phyloP scores from a whole-genome alignment of 1,140 invertebrate genomes.

The Trachymyrmex cornetzi region DNA sequence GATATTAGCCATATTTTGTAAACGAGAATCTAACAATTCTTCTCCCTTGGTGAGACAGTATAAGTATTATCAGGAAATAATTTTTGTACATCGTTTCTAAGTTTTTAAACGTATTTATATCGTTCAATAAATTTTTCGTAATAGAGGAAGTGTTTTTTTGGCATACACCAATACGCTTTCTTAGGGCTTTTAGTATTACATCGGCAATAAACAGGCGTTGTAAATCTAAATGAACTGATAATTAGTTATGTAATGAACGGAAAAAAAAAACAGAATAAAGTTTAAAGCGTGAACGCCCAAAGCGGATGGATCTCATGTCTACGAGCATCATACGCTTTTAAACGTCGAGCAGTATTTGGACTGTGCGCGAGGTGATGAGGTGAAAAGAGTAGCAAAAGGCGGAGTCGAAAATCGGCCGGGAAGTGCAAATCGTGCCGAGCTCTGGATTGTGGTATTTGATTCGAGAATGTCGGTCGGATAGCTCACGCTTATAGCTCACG shows the following conservation, averaged over 20 bases:
- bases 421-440: no score
- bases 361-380: no score
- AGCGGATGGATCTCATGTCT: no score
- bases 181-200: conserved; percentile 36
- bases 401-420: no score
- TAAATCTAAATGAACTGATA: no score
- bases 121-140: neutral
- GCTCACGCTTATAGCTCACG: neutral
- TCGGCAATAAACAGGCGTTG: conserved; percentile 12
- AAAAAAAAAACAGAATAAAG: no score
- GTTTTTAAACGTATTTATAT: conserved; percentile 71
- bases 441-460: neutral
- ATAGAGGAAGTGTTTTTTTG: conserved; percentile 49
- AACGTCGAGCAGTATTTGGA: no score
- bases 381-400: no score
- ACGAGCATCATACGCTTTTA: no score
- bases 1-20: conserved; percentile 63
- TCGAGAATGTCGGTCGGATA: conserved; percentile 29
- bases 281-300: no score
- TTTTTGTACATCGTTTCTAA: conserved; percentile 70
- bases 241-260: no score
- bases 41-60: conserved; percentile 5
- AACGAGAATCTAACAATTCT: conserved; percentile 47
- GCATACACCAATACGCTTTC: conserved; percentile 42
- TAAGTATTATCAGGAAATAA: conserved; percentile 63